Percentiles rank a stretch among this genome's conserved stretches.
These are phyloP conservation scores for Pao palembangensis DNA, from an alignment of 2,113 vertebrate genomes.

Conservation along the genomic window DNA sequence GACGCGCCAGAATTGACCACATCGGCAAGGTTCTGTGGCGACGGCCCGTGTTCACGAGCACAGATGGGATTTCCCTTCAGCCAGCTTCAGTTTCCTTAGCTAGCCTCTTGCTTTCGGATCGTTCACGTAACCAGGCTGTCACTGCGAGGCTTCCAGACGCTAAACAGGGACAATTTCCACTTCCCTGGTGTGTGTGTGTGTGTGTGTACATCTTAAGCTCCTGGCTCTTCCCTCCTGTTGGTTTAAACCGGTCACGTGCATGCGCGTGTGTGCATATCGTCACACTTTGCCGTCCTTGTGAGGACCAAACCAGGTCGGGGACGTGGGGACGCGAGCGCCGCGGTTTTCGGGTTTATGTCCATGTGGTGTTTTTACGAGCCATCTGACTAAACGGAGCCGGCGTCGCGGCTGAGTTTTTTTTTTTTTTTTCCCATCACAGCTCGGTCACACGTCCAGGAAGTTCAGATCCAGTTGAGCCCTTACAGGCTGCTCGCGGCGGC, in stretches of 20 bases:
- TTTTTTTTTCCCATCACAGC: neutral
- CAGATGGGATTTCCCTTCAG: no score
- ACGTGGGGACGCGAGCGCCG: no score
- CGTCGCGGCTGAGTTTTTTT: neutral
- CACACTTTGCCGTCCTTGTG: neutral
- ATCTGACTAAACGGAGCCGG: no score
- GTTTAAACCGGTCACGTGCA: conserved; percentile 33
- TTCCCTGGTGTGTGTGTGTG: conserved; percentile 7
- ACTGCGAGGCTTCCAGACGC: no score
- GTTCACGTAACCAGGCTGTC: conserved; percentile 2
- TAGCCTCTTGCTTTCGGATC: neutral
- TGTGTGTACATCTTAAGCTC: conserved; percentile 12
- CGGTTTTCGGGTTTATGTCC: neutral
- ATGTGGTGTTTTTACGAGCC: neutral
- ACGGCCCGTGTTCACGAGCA: no score
- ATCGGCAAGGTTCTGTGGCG: no score
- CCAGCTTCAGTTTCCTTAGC: no score
- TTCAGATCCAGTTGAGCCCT: no score
- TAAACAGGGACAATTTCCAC: conserved; percentile 55
- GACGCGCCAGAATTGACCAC: no score
- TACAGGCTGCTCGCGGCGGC: no score
- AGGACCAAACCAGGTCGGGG: neutral
- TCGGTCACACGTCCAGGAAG: no score
- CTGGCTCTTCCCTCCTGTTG: conserved; percentile 53
- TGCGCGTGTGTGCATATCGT: neutral